phyloP scores from a whole-genome alignment of 1,140 invertebrate genomes.

The Arctopsyche grandis region DNA sequence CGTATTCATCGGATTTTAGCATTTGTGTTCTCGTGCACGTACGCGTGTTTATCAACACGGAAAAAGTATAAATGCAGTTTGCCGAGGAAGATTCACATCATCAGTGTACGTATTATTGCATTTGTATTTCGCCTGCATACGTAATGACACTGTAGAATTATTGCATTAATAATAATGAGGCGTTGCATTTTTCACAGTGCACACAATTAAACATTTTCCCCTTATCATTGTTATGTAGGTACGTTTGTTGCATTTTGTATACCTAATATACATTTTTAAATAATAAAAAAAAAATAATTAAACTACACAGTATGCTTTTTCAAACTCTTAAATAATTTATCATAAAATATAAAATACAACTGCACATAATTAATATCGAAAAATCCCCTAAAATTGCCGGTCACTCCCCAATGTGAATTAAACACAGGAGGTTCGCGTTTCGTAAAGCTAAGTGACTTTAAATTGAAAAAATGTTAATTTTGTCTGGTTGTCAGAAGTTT shows the following conservation, averaged over 20 bases:
- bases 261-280: too few relatives aligned
- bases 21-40: constrained; percentile 14
- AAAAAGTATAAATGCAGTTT: neutral
- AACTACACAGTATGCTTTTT: too few relatives aligned
- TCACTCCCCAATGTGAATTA: too few relatives aligned
- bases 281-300: too few relatives aligned
- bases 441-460: constrained; percentile 1
- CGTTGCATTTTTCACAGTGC: constrained; percentile 6
- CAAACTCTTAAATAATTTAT: too few relatives aligned
- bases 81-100: neutral
- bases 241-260: neutral
- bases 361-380: too few relatives aligned
- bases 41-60: constrained; percentile 27
- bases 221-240: neutral
- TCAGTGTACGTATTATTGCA: neutral
- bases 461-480: constrained; percentile 31
- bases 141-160: neutral
- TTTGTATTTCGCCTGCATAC: constrained; percentile 1
- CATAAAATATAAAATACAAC: too few relatives aligned
- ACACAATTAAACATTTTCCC: constrained; percentile 20
- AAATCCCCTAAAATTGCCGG: too few relatives aligned
- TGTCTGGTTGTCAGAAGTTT: neutral
- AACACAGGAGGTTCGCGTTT: neutral
- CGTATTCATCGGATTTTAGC: neutral
- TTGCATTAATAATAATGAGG: neutral